A percentile compares a stretch with the other conserved stretches of the same genome.
Conservation (phyloP, 2,113 vertebrate species). For the Maccullochella peelii region DNA sequence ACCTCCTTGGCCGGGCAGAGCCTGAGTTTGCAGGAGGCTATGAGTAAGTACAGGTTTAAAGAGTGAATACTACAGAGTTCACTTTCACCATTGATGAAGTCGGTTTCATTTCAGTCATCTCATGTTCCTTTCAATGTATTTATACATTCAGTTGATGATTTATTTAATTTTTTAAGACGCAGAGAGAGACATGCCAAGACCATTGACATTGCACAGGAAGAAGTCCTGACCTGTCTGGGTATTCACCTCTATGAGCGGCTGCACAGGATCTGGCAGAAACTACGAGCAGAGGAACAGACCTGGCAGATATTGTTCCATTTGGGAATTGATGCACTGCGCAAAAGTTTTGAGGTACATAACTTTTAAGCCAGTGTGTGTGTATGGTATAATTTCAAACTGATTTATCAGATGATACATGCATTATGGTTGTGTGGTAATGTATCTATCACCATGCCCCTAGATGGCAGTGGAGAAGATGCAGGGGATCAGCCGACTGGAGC, state of each 20-base stretch:
- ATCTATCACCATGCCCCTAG: slow-evolving; percentile 69
- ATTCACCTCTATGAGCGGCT: slow-evolving; percentile 97
- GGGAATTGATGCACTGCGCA: slow-evolving; percentile 94
- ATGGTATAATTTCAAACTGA: neutral
- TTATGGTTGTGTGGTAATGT: neutral
- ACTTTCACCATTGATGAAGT: neutral
- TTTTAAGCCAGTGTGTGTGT: neutral
- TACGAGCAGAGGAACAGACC: slow-evolving; percentile 95
- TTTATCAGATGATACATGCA: neutral
- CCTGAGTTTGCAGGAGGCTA: slow-evolving; percentile 97
- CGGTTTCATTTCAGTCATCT: neutral
- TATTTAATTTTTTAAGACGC: slow-evolving; percentile 80
- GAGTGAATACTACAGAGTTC: neutral
- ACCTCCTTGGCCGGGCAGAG: slow-evolving; percentile 94
- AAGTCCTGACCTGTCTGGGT: slow-evolving; percentile 96
- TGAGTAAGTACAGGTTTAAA: slow-evolving; percentile 84
- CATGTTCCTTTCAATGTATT: slow-evolving; percentile 28
- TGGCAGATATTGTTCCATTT: slow-evolving; percentile 98
- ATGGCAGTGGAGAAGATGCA: slow-evolving; percentile 98
- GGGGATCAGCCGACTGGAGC: slow-evolving; percentile 95
- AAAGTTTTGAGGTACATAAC: slow-evolving; percentile 93
- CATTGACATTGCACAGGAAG: slow-evolving; percentile 98
- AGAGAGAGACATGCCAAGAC: slow-evolving; percentile 98
- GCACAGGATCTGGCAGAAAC: slow-evolving; percentile 97
- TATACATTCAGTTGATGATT: neutral